These are phyloP conservation scores for Myotis lucifugus DNA, from an alignment of 2,113 vertebrate genomes.

Conservation along the genomic window DNA sequence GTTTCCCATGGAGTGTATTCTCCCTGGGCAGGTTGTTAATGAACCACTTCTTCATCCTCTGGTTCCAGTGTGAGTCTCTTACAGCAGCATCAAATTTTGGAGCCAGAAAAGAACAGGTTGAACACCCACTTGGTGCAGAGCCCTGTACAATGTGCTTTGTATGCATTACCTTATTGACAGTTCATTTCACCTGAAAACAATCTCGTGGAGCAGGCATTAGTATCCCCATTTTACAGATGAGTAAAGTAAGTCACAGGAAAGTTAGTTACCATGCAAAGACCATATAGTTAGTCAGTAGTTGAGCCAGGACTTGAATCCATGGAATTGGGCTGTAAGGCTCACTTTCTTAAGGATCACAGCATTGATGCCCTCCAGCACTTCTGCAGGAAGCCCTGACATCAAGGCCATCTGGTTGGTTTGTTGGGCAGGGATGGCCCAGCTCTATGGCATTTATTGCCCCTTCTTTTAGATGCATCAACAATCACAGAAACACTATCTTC, in stretches of 20 bases:
- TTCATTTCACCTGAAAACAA: constrained; percentile 1
- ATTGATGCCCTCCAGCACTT: not conserved
- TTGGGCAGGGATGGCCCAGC: not conserved
- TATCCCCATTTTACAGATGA: constrained; percentile 56
- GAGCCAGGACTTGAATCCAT: not conserved
- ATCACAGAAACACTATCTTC: not conserved
- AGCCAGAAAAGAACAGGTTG: not conserved
- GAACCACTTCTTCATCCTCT: constrained; percentile 64
- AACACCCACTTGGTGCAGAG: constrained; percentile 33
- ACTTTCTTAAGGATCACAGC: not conserved
- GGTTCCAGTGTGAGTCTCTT: constrained; percentile 45
- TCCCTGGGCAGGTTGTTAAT: constrained; percentile 71
- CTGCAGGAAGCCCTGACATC: not conserved
- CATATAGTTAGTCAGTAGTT: not conserved
- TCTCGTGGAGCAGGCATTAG: not conserved
- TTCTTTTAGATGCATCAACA: not conserved
- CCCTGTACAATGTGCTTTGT: not conserved
- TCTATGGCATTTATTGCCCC: not conserved
- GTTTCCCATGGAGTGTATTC: constrained; percentile 67
- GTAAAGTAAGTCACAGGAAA: constrained; percentile 21
- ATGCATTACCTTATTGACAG: not conserved
- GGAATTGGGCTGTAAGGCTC: not conserved
- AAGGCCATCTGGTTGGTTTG: not conserved
- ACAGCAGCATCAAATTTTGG: not conserved
- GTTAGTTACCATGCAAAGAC: not conserved